These are phyloP conservation scores for Xylocopa sonorina DNA, from an alignment of 1,140 invertebrate genomes.

Conservation along the genomic window DNA sequence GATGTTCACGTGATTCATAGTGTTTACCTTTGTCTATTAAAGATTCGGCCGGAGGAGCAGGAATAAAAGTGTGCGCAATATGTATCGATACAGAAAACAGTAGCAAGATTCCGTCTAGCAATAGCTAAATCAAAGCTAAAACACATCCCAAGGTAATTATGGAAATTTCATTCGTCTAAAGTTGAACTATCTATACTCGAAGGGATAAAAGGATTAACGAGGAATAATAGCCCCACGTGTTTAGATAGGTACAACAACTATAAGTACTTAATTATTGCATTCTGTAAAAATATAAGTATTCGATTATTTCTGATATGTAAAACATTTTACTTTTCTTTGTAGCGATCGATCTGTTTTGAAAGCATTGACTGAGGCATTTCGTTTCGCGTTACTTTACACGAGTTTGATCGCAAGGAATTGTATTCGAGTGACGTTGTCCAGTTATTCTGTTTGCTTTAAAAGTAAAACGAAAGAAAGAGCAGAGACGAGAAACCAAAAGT, in stretches of 20 bases:
- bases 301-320: no score
- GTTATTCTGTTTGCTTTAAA: not conserved
- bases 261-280: no score
- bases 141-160: not conserved
- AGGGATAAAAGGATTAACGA: no score
- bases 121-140: not conserved
- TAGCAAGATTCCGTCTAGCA: not conserved
- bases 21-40: not conserved
- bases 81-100: not conserved
- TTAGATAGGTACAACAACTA: no score
- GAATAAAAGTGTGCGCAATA: not conserved
- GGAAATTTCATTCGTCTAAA: not conserved
- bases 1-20: not conserved
- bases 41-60: not conserved
- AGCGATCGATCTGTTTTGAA: not conserved
- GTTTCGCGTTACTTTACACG: not conserved
- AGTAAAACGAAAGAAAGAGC: not conserved
- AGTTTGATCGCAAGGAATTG: not conserved
- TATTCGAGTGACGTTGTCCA: not conserved
- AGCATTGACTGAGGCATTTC: not conserved
- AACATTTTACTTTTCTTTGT: no score
- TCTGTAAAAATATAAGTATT: no score
- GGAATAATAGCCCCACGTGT: not conserved
- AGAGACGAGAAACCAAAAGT: no score
- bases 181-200: not conserved